These are phyloP conservation scores for Eleutherodactylus coqui DNA, from an alignment of 2,797 vertebrate species.

Conservation along the genomic window DNA sequence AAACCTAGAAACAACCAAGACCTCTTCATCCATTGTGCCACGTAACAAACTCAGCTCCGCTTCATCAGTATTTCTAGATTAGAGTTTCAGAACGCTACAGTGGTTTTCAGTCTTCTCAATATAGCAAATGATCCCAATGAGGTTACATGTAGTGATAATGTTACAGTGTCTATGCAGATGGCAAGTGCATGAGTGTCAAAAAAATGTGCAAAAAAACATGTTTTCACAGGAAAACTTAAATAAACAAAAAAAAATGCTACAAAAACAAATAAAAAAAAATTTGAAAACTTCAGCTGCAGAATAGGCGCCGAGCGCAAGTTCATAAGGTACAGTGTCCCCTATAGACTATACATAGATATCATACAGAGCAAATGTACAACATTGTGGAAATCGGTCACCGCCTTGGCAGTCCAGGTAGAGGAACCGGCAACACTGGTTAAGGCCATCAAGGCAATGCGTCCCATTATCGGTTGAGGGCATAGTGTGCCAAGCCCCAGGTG, in stretches of 20 bases:
- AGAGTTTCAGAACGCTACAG: slow-evolving; percentile 60
- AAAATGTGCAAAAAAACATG: slow-evolving; percentile 38
- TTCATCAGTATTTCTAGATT: background rate
- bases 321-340: background rate
- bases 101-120: slow-evolving; percentile 53
- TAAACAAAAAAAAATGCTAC: slow-evolving; percentile 50
- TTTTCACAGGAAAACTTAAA: slow-evolving; percentile 17
- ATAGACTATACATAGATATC: background rate
- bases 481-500: background rate
- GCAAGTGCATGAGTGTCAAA: slow-evolving; percentile 71
- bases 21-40: too few species aligned
- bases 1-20: background rate
- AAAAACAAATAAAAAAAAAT: slow-evolving; percentile 55
- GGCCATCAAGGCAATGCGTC: too few species aligned
- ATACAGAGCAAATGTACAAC: slow-evolving; percentile 27
- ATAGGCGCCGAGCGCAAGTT: slow-evolving; percentile 12
- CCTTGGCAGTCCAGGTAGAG: background rate
- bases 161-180: slow-evolving; percentile 73
- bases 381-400: background rate
- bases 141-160: slow-evolving; percentile 71
- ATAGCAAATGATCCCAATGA: slow-evolving; percentile 65
- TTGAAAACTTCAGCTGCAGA: slow-evolving; percentile 34
- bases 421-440: too few species aligned
- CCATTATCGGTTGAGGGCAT: too few species aligned
- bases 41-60: background rate